Evolutionary conservation across 2,113 vertebrate genomes (phyloP).

Genomic region (Noctilio leporinus): DNA sequence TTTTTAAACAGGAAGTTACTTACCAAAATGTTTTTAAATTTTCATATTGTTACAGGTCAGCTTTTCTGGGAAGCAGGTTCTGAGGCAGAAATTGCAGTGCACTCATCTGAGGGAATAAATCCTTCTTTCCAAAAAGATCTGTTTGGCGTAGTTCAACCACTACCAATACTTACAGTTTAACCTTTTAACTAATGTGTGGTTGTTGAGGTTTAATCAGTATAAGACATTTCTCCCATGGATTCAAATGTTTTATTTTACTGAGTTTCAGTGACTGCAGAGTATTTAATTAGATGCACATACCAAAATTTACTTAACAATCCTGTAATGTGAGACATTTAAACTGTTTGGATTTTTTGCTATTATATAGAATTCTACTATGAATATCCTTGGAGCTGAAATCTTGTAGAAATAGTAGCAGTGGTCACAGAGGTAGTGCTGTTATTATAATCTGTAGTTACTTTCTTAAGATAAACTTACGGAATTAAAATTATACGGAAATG

Average conservation of each 20-base stretch:
- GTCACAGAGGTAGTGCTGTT: not conserved
- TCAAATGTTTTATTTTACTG: not conserved
- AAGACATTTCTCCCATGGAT: not conserved
- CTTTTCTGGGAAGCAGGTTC: not conserved
- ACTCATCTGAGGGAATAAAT: not conserved
- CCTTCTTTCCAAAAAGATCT: not conserved
- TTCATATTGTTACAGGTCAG: not conserved
- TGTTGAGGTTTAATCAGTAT: not conserved
- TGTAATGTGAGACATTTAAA: not conserved
- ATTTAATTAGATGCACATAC: not conserved
- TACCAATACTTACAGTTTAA: not conserved
- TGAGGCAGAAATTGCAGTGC: not conserved
- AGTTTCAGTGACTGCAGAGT: not conserved
- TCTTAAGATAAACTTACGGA: not conserved
- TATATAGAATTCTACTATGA: not conserved
- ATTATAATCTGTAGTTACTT: not conserved
- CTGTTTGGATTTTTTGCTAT: not conserved
- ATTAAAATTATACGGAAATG: not conserved
- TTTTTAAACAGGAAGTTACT: conserved; percentile 6
- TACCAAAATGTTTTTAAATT: not conserved
- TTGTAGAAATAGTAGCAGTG: not conserved
- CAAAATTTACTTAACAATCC: not conserved
- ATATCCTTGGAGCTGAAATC: not conserved
- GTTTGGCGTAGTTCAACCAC: not conserved
- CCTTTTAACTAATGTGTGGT: conserved; percentile 22